Evolutionary conservation across 1,140 invertebrate species (phyloP), one percentile per base, ranked within the genome.

Genomic region (Lepeophtheirus salmonis): DNA sequence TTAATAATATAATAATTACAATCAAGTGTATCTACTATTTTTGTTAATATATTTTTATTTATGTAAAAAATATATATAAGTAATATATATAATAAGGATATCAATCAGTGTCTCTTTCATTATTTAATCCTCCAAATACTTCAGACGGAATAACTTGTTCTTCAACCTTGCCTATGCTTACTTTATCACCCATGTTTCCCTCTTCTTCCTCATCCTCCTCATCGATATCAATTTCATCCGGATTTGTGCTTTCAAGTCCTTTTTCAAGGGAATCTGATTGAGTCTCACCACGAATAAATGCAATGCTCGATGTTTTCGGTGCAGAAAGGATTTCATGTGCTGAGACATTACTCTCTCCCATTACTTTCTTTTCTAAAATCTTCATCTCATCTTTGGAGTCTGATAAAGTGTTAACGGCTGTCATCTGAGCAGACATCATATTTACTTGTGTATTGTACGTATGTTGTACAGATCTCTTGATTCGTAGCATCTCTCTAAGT

Each of bases 371-470:
- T 70, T 94, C 87, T 56, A 92, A 69, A 68, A 87, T 77, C 69
- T 83, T 76, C 85, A 94, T 94, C 53, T 84, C 84, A 73, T 89
- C 83, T 57, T 83, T 81, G 65, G 77, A 77, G 30, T 78, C 80
- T 50, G 82, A 79, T 50, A 78, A 78, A 50, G 81, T 74, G 68
- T 82, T 78, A 56, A 65, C 77, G 49, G 83, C 75, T 50, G 78
- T 79, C 83, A 95, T 95, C 70, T 96, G 90, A 3, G 90, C 89
- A 20, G 90, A 90, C 90, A 97, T 96, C 83, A 94, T 95, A 69
- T 96, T 90, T 14, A 76, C 83, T 75, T 91, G 87, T 3, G 88
- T 92, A 70, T 97, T 97, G 69, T 91, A 97, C 66, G 85, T 90
- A 3, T 92, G 92, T 74, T 96, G 89, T 0, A 98, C 86, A 69